Conservation (phyloP, 2,113 vertebrate species). For the Scartelaos histophorus region DNA sequence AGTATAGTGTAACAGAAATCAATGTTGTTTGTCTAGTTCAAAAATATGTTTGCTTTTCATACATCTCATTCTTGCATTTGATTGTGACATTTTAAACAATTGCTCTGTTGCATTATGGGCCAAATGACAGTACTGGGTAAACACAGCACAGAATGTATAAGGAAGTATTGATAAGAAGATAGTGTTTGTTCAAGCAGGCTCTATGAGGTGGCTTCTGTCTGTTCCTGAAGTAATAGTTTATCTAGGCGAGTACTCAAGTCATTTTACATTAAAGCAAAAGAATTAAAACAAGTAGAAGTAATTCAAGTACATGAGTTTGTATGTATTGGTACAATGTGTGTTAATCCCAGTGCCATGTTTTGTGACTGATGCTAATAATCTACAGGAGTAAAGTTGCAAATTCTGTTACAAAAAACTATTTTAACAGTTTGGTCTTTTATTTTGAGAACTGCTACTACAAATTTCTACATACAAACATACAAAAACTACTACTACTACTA, state of each 20-base stretch:
- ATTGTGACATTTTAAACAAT: slow-evolving; percentile 62
- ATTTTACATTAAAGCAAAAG: neutral
- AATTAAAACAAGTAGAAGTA: neutral
- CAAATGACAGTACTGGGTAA: slow-evolving; percentile 62
- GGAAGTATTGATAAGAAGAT: slow-evolving; percentile 60
- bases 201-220: slow-evolving; percentile 46
- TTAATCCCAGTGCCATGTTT: no score
- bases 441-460: no score
- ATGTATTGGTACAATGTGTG: no score
- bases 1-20: no score
- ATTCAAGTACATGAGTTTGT: no score
- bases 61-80: slow-evolving; percentile 61
- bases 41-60: slow-evolving; percentile 67
- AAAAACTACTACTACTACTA: no score
- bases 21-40: slow-evolving; percentile 4
- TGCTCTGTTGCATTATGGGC: slow-evolving; percentile 55
- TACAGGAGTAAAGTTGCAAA: no score
- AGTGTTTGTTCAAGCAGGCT: slow-evolving; percentile 65
- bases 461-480: no score
- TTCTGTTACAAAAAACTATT: no score
- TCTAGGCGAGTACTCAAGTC: neutral
- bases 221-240: neutral
- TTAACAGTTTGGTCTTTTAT: no score
- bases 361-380: no score
- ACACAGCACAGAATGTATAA: slow-evolving; percentile 32